Evolutionary conservation across 2,797 vertebrate species (phyloP), one percentile per base, ranked within the genome.

Genomic region (Catharus ustulatus): DNA sequence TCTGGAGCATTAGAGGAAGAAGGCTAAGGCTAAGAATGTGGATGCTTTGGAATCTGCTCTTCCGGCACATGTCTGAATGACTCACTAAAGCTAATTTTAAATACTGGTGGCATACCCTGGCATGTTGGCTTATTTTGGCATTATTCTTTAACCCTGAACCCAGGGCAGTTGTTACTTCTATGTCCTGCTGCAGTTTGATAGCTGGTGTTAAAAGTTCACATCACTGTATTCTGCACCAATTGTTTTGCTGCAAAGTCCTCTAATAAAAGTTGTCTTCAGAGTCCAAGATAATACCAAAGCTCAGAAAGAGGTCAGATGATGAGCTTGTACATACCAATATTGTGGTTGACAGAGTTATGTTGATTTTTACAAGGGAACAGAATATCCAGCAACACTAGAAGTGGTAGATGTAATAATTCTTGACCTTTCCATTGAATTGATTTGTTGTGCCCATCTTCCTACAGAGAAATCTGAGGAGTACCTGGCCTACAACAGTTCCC

Each of bases 11-110:
- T 52, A 76, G 48, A 90, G 30, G 48, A 86, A 87, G 61, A 30
- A 61, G 84, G n/a, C 46, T 79, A 30, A 61, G 84, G n/a, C 46
- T 79, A 68, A 75, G 55, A 67, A 46, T 71, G 52, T 54, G 54
- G 29, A 67, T 84, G 42, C 10, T 52, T 85, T 86, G 57, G 22
- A 67, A 84, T 86, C 29, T 85, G 26, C 11, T 85, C 58, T 71
- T 87, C 75, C 81, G 81, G n/a, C 68, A 64, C 10, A 16, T 63
- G 11, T 45, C 58, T 84, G 34, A 34, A 40, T 88, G 95, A 93
- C 57, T 93, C 67, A 86, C 74, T 63, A 76, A 86, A 55, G 42
- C 62, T 88, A 67, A 86, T 88, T 93, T 89, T 90, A 93, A 88
- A 63, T 88, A 62, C 40, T 82, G 40, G 27, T 89, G 79, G 10